Percentiles rank a stretch among this genome's conserved stretches.
Conservation (phyloP, 1,140 invertebrate genomes). For the Panonychus citri region DNA sequence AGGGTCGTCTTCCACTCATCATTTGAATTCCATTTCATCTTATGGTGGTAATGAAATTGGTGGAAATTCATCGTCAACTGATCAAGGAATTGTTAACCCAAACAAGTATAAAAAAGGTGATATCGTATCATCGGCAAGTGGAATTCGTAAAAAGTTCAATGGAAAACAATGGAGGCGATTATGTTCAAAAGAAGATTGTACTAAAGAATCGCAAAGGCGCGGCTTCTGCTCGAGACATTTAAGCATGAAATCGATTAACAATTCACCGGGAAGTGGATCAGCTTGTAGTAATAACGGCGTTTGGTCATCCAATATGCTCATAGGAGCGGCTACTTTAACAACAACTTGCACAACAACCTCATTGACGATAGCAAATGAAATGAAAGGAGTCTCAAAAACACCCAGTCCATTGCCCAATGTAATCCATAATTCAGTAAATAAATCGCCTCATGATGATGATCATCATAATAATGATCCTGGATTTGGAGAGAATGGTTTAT, state of each 20-base stretch:
- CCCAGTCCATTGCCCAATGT: neutral
- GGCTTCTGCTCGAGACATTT: constrained; percentile 90
- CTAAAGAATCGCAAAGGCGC: constrained; percentile 88
- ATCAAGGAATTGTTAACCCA: no score
- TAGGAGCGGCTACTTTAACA: neutral
- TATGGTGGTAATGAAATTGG: no score
- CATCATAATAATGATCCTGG: neutral
- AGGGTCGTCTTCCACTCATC: no score
- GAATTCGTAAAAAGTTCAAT: constrained; percentile 95
- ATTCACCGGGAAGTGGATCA: neutral
- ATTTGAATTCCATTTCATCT: no score
- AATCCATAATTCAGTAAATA: neutral
- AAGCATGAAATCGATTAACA: neutral
- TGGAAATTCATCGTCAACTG: no score
- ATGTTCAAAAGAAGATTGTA: constrained; percentile 79
- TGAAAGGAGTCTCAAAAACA: neutral
- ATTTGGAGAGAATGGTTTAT: neutral
- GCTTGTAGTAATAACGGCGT: neutral
- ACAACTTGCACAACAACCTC: neutral
- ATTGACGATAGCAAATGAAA: neutral
- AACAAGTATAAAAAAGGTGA: constrained; percentile 91
- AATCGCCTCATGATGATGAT: neutral
- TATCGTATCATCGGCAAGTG: constrained; percentile 81
- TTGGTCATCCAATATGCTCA: neutral
- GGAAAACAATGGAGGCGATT: constrained; percentile 95